phyloP scores from a whole-genome alignment of 2,888 invertebrate species.

The Eucriotettix oculatus region DNA sequence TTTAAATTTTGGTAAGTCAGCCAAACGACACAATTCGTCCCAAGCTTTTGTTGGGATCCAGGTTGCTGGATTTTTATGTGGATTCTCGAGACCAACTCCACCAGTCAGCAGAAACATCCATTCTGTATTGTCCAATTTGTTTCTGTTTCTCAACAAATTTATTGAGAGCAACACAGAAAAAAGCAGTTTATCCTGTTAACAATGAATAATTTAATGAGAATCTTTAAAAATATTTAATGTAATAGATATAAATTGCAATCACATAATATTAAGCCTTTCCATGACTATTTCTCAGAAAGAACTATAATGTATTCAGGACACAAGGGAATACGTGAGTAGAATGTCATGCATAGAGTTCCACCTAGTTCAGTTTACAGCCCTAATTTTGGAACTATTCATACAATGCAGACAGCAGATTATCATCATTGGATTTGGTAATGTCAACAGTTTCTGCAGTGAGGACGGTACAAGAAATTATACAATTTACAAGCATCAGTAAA shows the following conservation, averaged over 20 bases:
- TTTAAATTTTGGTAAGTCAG: conserved; percentile 33
- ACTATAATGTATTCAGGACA: too few species aligned
- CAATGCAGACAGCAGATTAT: too few species aligned
- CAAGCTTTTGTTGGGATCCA: conserved; percentile 60
- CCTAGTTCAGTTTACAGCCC: too few species aligned
- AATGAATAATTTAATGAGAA: background rate
- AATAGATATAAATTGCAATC: background rate
- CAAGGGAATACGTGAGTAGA: too few species aligned
- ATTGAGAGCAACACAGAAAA: conserved; percentile 64
- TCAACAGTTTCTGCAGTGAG: too few species aligned
- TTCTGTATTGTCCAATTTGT: conserved; percentile 42
- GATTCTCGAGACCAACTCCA: conserved; percentile 64
- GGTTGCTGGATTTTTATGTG: conserved; percentile 43
- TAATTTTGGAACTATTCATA: too few species aligned
- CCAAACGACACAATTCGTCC: conserved; percentile 58
- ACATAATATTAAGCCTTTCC: too few species aligned
- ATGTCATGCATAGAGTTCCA: too few species aligned
- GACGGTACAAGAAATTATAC: too few species aligned
- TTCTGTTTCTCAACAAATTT: conserved; percentile 44
- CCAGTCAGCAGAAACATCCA: conserved; percentile 83
- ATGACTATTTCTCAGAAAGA: too few species aligned
- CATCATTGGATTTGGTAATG: too few species aligned
- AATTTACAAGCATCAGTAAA: too few species aligned
- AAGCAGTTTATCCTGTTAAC: conserved; percentile 64
- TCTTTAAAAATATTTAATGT: background rate